These are phyloP conservation scores for Catocala nupta DNA, from an alignment of 2,888 invertebrate species.

Conservation along the genomic window DNA sequence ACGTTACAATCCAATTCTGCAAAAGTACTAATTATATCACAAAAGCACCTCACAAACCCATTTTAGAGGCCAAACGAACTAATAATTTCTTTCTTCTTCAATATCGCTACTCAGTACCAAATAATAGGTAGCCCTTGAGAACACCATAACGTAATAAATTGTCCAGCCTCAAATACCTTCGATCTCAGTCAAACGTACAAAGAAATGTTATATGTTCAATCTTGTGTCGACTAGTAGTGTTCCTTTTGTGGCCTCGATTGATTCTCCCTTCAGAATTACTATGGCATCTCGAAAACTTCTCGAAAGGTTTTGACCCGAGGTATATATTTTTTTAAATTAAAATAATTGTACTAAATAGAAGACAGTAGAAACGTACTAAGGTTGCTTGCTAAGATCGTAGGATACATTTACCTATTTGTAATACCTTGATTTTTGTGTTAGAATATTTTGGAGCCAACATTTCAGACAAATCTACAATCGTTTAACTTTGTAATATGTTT, in stretches of 20 bases:
- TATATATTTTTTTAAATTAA: too few species aligned
- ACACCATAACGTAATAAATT: slow-evolving; percentile 17
- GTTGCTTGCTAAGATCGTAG: too few species aligned
- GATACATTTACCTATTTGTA: too few species aligned
- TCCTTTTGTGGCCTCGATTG: slow-evolving; percentile 43
- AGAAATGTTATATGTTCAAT: slow-evolving; percentile 48
- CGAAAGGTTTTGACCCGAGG: background rate
- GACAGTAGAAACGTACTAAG: too few species aligned
- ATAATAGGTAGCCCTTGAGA: background rate
- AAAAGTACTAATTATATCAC: too few species aligned
- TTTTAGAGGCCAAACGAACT: background rate
- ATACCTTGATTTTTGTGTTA: too few species aligned
- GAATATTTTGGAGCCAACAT: too few species aligned
- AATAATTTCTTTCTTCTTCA: slow-evolving; percentile 11
- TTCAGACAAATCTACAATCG: too few species aligned
- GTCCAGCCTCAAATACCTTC: slow-evolving; percentile 31
- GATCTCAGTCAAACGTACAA: slow-evolving; percentile 34
- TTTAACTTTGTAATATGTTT: too few species aligned
- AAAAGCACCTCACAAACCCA: too few species aligned
- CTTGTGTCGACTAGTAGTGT: slow-evolving; percentile 23
- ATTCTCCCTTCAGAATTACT: slow-evolving; percentile 29
- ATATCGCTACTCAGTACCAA: slow-evolving; percentile 2
- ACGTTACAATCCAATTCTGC: too few species aligned
- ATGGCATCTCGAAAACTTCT: slow-evolving; percentile 13
- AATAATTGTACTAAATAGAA: too few species aligned